Evolutionary conservation across 2,888 invertebrate genomes (phyloP), one percentile per base, ranked within the genome.

Genomic region (Coecobrya sp.): DNA sequence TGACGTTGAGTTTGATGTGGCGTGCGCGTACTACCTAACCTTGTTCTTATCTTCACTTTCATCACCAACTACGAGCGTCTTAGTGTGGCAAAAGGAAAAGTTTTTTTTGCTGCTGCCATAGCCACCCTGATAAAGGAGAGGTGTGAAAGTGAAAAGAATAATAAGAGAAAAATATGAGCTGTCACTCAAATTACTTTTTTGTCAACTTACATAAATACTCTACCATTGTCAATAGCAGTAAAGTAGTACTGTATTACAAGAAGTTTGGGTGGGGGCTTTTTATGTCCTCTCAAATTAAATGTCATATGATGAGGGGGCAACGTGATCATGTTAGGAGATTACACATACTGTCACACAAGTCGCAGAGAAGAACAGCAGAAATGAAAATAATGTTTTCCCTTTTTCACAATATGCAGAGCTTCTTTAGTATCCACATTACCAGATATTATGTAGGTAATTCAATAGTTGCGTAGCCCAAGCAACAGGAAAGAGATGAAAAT

Each of bases 111-210:
- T 49, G 52, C 52, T 27, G 13, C 52, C 30, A 30, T 5, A 49
- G 55, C 81, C 19, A 55, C 19, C 36, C 0, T 19, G n/a, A 27
- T 7, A 52, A 27, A 11, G 16, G 73, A 36, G 19, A 81, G 81
- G 81, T 81, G 81, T 81, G 55, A 81, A 81, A 30, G 81, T 55
- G 55, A 55, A 81, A 79, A 30, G 55, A 55, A 81, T 16, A 81
- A 30, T 30, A 55, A 30, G 55, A 27, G 73, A 55, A 79, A 59
- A 81, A 59, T 76, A 76, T 59, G 55, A 81, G 81, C 81, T 81
- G 81, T 81, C 81, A 81, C 55, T 81, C 81, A 81, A 30, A 81
- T 81, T 55, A 59, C 81, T 55, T 55, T 42, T 55, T 55, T 81
- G 55, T 55, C 81, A 59, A 27, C 81, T 55, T 55, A 30, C 36